phyloP scores from a whole-genome alignment of 2,113 vertebrate genomes.

The Calidris pugnax region DNA sequence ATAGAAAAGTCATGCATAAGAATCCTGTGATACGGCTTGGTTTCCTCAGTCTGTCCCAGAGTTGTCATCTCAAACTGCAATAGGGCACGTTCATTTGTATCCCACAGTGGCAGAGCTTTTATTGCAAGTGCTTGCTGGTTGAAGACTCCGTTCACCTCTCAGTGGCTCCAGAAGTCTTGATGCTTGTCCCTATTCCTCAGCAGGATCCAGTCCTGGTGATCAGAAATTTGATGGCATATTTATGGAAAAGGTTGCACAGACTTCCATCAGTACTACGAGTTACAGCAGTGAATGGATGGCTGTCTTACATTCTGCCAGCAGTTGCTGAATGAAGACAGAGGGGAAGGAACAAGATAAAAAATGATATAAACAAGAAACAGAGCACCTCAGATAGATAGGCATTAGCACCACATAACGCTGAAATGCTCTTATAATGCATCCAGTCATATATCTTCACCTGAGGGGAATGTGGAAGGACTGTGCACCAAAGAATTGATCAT shows the following conservation, averaged over 20 bases:
- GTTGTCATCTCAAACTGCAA: not conserved
- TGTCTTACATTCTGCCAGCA: not conserved
- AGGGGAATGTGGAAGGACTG: not conserved
- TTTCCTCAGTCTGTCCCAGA: not conserved
- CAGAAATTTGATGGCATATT: not conserved
- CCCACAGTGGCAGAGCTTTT: not conserved
- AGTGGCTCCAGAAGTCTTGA: not conserved
- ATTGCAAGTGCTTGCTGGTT: not conserved
- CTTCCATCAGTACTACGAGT: not conserved
- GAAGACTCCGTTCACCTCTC: not conserved
- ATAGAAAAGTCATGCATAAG: not conserved
- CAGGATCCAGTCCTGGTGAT: not conserved
- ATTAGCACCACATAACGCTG: not conserved
- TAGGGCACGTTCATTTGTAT: not conserved
- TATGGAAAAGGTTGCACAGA: not conserved
- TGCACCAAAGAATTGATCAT: constrained; percentile 17
- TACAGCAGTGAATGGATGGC: not conserved
- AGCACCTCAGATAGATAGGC: not conserved
- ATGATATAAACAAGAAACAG: not conserved
- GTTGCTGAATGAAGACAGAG: not conserved
- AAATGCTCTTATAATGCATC: not conserved
- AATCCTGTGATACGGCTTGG: not conserved
- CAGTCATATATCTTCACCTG: not conserved
- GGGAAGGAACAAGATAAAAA: not conserved
- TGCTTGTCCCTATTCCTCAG: not conserved